Evolutionary conservation across 1,140 invertebrate genomes (phyloP).

Genomic region (Pachyrhynchus sulphureomaculatus): DNA sequence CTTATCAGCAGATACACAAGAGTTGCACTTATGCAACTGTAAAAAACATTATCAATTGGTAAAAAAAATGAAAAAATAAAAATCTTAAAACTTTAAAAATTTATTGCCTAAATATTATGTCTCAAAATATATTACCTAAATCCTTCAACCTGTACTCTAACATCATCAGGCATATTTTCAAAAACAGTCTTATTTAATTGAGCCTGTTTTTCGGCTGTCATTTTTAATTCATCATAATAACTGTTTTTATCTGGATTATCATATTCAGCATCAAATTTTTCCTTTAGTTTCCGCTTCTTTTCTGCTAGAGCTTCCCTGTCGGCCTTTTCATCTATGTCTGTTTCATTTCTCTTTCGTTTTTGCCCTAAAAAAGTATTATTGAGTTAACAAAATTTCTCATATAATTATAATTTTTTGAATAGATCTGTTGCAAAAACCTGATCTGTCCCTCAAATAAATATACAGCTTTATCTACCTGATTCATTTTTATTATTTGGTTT

Average conservation of each 20-base stretch:
- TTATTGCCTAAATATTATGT: background rate
- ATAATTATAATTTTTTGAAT: too few relatives aligned
- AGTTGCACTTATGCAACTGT: too few relatives aligned
- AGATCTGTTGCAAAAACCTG: too few relatives aligned
- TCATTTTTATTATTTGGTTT: conserved; percentile 26
- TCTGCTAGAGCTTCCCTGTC: conserved; percentile 69
- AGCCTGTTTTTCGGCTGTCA: conserved; percentile 86
- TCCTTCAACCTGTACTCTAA: conserved; percentile 90
- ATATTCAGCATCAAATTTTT: conserved; percentile 93
- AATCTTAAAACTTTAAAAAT: too few relatives aligned
- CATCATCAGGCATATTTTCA: conserved; percentile 83
- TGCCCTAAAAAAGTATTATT: conserved; percentile 24
- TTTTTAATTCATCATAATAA: conserved; percentile 91
- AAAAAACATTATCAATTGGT: too few relatives aligned
- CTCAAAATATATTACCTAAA: conserved; percentile 55
- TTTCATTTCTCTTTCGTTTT: conserved; percentile 34
- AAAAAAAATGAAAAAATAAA: too few relatives aligned
- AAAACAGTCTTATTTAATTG: conserved; percentile 92
- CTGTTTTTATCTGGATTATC: conserved; percentile 81
- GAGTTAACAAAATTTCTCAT: too few relatives aligned
- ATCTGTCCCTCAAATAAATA: too few relatives aligned
- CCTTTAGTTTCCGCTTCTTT: conserved; percentile 90
- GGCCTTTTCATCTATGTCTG: conserved; percentile 43
- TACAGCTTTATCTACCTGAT: background rate
- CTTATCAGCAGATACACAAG: too few relatives aligned